Conservation (phyloP, 2,797 vertebrate genomes). For the Sarcoramphus papa region DNA sequence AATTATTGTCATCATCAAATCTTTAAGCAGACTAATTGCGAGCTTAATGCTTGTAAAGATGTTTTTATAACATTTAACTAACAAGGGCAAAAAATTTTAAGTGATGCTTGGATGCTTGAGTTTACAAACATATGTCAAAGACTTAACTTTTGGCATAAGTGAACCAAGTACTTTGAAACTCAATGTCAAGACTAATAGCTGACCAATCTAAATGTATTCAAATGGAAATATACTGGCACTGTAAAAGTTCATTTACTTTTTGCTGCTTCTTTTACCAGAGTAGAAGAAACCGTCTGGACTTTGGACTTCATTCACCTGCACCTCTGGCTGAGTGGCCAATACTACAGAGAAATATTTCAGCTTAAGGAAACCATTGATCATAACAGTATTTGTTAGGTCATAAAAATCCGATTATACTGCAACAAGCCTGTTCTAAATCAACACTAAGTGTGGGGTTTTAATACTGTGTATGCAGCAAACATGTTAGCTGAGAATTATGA, state of each 20-base stretch:
- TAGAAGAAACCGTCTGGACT: background rate
- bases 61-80: background rate
- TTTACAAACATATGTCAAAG: background rate
- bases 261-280: background rate
- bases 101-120: background rate
- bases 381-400: background rate
- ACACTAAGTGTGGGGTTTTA: background rate
- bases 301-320: background rate
- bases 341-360: background rate
- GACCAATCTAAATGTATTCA: background rate
- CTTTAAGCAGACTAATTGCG: background rate
- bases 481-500: background rate
- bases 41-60: background rate
- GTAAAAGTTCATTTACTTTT: background rate
- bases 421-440: slow-evolving; percentile 3
- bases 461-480: background rate
- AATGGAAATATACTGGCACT: background rate
- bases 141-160: background rate
- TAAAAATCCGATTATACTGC: background rate
- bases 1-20: background rate
- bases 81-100: background rate
- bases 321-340: background rate
- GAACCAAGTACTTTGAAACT: background rate
- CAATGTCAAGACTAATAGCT: background rate
- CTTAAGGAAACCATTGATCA: background rate